Evolutionary conservation across 2,113 vertebrate genomes (phyloP).

Genomic region (Gorsachius goisagi): DNA sequence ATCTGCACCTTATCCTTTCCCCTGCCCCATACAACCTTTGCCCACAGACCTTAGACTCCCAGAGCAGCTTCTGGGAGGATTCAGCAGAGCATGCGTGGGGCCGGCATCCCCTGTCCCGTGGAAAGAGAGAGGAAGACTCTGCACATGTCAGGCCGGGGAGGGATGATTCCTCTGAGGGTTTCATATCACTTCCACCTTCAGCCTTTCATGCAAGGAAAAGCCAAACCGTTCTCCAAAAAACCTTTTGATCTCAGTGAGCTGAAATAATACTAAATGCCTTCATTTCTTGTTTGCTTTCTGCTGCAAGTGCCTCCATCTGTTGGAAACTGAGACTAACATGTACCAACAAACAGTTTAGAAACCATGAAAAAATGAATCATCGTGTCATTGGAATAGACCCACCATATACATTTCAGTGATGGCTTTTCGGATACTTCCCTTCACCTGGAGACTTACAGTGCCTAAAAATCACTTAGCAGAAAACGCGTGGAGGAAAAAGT

Average conservation of each 20-base stretch:
- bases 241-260: not conserved
- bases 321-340: not conserved
- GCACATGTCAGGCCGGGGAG: not conserved
- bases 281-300: not conserved
- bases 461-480: not conserved
- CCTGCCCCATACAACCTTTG: not conserved
- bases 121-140: not conserved
- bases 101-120: accelerated
- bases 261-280: not conserved
- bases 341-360: not conserved
- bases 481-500: not conserved
- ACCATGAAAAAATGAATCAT: not conserved
- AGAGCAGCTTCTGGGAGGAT: not conserved
- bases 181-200: not conserved
- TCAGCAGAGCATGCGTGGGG: accelerated
- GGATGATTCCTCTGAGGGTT: not conserved
- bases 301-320: not conserved
- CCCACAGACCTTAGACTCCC: not conserved
- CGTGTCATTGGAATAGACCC: not conserved
- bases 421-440: not conserved
- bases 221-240: not conserved
- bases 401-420: not conserved
- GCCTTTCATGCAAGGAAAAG: not conserved
- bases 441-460: not conserved
- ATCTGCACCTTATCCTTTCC: not conserved